Percentiles rank a stretch among this genome's conserved stretches.
Conservation (phyloP, 2,888 invertebrate genomes). For the Mellilla xanthometata region DNA sequence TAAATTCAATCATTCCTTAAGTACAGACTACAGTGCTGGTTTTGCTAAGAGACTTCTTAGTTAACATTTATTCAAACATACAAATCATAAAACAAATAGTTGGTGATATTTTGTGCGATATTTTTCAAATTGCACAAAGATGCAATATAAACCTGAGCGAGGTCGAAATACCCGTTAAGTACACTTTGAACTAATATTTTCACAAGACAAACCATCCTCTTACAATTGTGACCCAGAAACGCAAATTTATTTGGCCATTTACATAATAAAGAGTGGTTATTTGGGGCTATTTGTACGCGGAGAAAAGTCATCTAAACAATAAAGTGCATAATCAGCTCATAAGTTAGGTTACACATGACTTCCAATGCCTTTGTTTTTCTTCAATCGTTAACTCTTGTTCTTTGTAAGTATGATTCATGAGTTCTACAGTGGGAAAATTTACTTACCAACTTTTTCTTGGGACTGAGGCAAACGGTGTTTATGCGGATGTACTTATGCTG, state of each 20-base stretch:
- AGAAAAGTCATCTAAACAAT: constrained; percentile 55
- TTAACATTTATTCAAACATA: too few species aligned
- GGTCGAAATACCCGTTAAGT: constrained; percentile 18
- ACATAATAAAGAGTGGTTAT: constrained; percentile 56
- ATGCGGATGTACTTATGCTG: too few species aligned
- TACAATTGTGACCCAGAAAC: constrained; percentile 36
- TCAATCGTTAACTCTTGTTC: constrained; percentile 30
- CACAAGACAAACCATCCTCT: constrained; percentile 24
- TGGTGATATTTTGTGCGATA: too few species aligned
- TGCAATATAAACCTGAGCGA: background rate
- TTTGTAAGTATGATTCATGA: constrained; percentile 15
- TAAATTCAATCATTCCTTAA: too few species aligned
- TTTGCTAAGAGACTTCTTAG: too few species aligned
- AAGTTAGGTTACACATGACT: constrained; percentile 43
- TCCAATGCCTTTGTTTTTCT: constrained; percentile 39
- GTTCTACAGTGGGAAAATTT: constrained; percentile 10
- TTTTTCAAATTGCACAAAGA: background rate
- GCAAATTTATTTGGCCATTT: constrained; percentile 56
- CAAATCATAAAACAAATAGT: too few species aligned
- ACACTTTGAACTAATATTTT: constrained; percentile 14
- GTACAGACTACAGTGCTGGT: too few species aligned
- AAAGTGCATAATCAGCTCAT: constrained; percentile 63
- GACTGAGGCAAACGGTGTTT: too few species aligned
- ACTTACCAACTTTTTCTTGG: constrained; percentile 5
- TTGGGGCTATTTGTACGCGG: constrained; percentile 62